Conservation (phyloP, 2,797 vertebrate genomes). For the Columba guinea region DNA sequence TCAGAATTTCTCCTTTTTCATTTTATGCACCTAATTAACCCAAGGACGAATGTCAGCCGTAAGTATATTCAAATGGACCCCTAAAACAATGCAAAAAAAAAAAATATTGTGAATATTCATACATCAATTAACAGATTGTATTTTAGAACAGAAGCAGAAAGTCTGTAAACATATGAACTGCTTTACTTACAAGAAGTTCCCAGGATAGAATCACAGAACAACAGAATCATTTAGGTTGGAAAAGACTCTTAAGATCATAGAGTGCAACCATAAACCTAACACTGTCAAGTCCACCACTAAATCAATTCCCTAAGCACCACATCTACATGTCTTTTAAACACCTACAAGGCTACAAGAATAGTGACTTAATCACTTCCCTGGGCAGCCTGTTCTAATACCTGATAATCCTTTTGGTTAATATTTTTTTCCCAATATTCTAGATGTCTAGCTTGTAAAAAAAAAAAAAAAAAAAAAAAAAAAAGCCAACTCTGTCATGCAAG, state of each 20-base stretch:
- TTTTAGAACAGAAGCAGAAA: neutral
- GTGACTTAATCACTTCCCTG: neutral
- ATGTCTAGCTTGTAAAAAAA: neutral
- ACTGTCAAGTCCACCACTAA: neutral
- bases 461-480: neutral
- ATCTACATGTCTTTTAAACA: neutral
- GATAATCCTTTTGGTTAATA: rapidly evolving
- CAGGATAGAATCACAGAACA: neutral
- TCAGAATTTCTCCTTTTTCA: neutral
- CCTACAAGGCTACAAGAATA: neutral
- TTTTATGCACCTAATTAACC: neutral
- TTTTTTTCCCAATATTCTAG: neutral
- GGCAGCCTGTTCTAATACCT: neutral
- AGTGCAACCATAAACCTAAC: neutral
- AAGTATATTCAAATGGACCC: neutral
- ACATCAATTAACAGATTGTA: neutral
- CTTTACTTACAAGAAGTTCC: neutral
- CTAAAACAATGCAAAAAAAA: neutral
- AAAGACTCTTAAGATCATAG: neutral
- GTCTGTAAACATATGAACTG: neutral
- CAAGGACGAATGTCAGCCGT: neutral
- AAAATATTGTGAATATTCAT: neutral
- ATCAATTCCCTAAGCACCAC: neutral
- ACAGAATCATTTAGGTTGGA: neutral
- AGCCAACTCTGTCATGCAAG: neutral